A percentile compares a stretch with the other conserved stretches of the same genome.
Conservation (phyloP, 2,888 invertebrate species). For the Rotaria magnacalcarata region DNA sequence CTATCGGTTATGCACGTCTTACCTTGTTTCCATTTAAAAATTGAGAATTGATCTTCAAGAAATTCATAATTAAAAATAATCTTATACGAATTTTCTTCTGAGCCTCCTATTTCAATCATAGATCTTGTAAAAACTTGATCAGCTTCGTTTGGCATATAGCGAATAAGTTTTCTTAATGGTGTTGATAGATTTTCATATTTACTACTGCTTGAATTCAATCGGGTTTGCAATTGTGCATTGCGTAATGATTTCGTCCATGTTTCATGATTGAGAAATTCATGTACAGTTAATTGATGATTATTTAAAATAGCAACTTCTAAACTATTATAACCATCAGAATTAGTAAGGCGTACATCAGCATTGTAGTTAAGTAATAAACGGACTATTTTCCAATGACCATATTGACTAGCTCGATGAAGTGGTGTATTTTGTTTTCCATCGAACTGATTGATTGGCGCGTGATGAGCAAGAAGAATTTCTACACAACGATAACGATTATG, state of each 20-base stretch:
- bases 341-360: background rate
- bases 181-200: background rate
- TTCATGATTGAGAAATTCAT: background rate
- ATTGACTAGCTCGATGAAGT: constrained; percentile 15
- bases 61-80: constrained; percentile 33
- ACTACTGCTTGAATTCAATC: background rate
- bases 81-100: background rate
- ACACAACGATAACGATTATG: constrained; percentile 2
- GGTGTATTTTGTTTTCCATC: background rate
- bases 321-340: constrained; percentile 19
- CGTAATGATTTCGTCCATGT: constrained; percentile 10
- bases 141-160: constrained; percentile 18
- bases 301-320: constrained; percentile 14
- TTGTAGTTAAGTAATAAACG: background rate
- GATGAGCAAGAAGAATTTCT: background rate
- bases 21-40: background rate
- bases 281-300: constrained; percentile 8
- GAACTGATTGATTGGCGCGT: background rate
- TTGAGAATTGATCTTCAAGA: constrained; percentile 17
- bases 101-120: background rate
- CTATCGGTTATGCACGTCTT: background rate
- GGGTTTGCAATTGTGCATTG: background rate
- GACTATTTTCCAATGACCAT: constrained; percentile 24
- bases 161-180: constrained; percentile 25
- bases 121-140: background rate